Percentiles rank a stretch among this genome's conserved stretches.
Evolutionary conservation across 2,888 invertebrate species (phyloP).

Genomic region (Osmoderma eremita): DNA sequence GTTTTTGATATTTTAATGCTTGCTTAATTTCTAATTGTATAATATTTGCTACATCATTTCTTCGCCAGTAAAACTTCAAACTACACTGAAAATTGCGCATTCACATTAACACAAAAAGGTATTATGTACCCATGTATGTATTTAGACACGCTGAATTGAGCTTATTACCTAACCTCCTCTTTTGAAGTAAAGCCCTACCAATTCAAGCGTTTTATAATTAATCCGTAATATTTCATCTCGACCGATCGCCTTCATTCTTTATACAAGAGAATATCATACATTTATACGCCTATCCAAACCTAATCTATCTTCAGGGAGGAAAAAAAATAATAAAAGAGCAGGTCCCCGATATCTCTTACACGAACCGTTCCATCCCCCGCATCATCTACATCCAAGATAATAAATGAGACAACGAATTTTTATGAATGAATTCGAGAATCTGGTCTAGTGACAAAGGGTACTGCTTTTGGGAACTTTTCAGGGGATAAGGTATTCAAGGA

Average conservation of each 20-base stretch:
- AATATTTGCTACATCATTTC: too few relatives aligned
- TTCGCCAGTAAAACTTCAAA: too few relatives aligned
- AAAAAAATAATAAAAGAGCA: slow-evolving; percentile 17
- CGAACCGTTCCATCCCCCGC: slow-evolving; percentile 19
- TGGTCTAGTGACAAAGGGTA: slow-evolving; percentile 48
- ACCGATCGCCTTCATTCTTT: slow-evolving; percentile 47
- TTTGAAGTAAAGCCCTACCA: slow-evolving; percentile 40
- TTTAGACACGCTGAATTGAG: slow-evolving; percentile 21
- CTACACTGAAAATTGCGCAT: too few relatives aligned
- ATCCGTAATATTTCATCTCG: slow-evolving; percentile 48
- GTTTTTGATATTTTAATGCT: too few relatives aligned
- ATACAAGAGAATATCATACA: slow-evolving; percentile 45
- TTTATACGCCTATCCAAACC: slow-evolving; percentile 50
- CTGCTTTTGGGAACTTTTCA: slow-evolving; percentile 50
- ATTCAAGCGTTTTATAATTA: slow-evolving; percentile 48
- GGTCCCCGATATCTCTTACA: slow-evolving; percentile 28
- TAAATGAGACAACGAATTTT: slow-evolving; percentile 49
- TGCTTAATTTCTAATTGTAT: too few relatives aligned
- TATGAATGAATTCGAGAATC: slow-evolving; percentile 51
- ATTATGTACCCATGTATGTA: background rate
- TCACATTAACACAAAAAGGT: too few relatives aligned
- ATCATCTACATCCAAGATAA: slow-evolving; percentile 44
- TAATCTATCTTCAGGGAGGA: slow-evolving; percentile 41
- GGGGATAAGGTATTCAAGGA: slow-evolving; percentile 49
- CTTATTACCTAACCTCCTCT: slow-evolving; percentile 15